These are phyloP conservation scores for Thymelicus acteon DNA, from an alignment of 2,888 invertebrate genomes.

Conservation along the genomic window DNA sequence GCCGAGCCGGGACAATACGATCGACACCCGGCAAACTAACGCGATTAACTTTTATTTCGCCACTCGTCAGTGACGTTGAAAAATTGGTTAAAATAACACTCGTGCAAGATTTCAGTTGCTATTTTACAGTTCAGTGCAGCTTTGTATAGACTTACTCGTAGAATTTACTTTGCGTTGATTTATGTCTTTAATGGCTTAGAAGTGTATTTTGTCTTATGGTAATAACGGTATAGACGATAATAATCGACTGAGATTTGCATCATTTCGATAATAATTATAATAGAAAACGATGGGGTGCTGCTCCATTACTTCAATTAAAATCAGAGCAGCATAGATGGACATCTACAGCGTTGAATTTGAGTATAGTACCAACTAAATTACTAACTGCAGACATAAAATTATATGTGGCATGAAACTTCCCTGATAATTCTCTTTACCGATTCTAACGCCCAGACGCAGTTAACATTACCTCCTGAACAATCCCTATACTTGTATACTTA, in stretches of 20 bases:
- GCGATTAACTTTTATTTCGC: conserved; percentile 76
- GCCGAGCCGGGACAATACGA: conserved; percentile 73
- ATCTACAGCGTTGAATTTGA: too few relatives aligned
- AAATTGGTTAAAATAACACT: conserved; percentile 38
- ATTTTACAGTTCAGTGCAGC: conserved; percentile 15
- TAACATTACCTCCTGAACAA: conserved; percentile 15
- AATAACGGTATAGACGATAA: too few relatives aligned
- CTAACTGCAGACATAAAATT: too few relatives aligned
- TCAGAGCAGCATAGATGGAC: too few relatives aligned
- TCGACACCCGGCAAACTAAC: conserved; percentile 74
- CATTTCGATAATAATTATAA: too few relatives aligned
- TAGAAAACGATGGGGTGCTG: too few relatives aligned
- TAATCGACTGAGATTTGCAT: too few relatives aligned
- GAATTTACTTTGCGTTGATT: background rate
- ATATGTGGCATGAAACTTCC: background rate
- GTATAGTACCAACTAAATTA: too few relatives aligned
- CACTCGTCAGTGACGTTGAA: conserved; percentile 37
- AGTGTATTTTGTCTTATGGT: too few relatives aligned
- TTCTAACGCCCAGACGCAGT: conserved; percentile 4
- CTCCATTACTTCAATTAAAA: too few relatives aligned
- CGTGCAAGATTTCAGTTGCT: conserved; percentile 15
- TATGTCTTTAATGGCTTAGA: background rate
- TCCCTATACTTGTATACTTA: background rate
- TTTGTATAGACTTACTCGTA: background rate
- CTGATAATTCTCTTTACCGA: conserved; percentile 5